Conservation (phyloP, 2,888 invertebrate species). For the Aleiodes testaceus region DNA sequence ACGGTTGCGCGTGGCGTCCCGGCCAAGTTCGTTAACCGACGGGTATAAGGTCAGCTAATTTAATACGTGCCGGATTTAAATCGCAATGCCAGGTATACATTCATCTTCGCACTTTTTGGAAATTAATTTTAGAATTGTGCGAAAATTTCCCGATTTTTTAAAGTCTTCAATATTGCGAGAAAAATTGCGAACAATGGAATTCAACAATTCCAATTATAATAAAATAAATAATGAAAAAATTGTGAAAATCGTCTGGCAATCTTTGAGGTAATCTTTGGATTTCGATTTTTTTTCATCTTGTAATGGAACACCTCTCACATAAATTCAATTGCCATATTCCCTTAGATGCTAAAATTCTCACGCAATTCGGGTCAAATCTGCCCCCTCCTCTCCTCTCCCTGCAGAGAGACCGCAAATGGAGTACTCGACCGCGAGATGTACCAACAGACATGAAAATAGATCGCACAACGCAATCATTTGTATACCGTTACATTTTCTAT, state of each 20-base stretch:
- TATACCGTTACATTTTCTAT: conserved; percentile 13
- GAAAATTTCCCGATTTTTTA: no score
- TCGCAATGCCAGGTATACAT: conserved; percentile 43
- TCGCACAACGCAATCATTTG: conserved; percentile 4
- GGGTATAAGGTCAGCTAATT: conserved; percentile 54
- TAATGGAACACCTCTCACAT: conserved; percentile 12
- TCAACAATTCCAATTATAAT: conserved; percentile 34
- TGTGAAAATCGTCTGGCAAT: not conserved
- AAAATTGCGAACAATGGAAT: conserved; percentile 31
- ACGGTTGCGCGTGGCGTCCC: conserved; percentile 36
- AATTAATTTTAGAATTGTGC: not conserved
- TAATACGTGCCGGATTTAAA: conserved; percentile 53
- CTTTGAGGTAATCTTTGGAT: not conserved
- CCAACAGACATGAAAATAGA: conserved; percentile 25
- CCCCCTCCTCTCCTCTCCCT: not conserved
- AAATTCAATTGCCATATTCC: conserved; percentile 16
- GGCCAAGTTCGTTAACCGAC: conserved; percentile 54
- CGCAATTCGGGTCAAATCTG: conserved; percentile 22
- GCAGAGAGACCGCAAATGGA: conserved; percentile 2
- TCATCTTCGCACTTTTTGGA: conserved; percentile 16
- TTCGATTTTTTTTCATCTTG: not conserved
- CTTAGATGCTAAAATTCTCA: conserved; percentile 15
- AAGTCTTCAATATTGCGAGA: no score
- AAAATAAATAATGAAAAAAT: not conserved
- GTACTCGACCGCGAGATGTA: conserved; percentile 28